Conservation (phyloP, 2,797 vertebrate species). For the Pangasius sanitwongsei region DNA sequence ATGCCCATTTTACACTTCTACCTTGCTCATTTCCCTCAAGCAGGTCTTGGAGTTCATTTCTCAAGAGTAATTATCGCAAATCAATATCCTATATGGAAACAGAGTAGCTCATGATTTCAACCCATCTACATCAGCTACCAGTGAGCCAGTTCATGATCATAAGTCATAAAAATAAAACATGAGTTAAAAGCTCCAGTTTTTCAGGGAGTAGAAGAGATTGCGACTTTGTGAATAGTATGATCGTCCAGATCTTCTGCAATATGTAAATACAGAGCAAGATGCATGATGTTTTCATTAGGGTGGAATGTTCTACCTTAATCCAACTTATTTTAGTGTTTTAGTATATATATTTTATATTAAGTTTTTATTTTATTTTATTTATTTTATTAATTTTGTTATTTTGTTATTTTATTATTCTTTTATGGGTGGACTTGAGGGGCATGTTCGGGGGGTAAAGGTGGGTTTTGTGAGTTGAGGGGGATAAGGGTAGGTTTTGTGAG, state of each 20-base stretch:
- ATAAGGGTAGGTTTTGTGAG: not conserved
- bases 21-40: not conserved
- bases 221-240: not conserved
- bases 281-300: not conserved
- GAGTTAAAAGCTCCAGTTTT: not conserved
- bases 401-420: too few relatives aligned
- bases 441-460: not conserved
- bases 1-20: not conserved
- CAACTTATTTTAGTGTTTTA: not conserved
- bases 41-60: conserved; percentile 36
- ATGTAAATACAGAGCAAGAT: not conserved
- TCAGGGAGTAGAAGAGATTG: not conserved
- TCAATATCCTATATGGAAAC: conserved; percentile 21
- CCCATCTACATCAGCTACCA: not conserved
- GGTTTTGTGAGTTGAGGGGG: not conserved
- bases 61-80: conserved; percentile 44
- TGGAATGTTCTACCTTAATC: not conserved
- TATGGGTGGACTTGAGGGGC: not conserved
- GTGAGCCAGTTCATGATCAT: not conserved
- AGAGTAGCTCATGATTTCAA: not conserved
- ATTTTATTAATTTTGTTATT: too few relatives aligned
- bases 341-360: too few relatives aligned
- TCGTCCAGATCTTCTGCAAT: not conserved
- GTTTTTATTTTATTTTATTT: not conserved
- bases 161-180: not conserved